Evolutionary conservation across 1,140 invertebrate genomes (phyloP), one percentile per base, ranked within the genome.

Genomic region (Nephotettix cincticeps): DNA sequence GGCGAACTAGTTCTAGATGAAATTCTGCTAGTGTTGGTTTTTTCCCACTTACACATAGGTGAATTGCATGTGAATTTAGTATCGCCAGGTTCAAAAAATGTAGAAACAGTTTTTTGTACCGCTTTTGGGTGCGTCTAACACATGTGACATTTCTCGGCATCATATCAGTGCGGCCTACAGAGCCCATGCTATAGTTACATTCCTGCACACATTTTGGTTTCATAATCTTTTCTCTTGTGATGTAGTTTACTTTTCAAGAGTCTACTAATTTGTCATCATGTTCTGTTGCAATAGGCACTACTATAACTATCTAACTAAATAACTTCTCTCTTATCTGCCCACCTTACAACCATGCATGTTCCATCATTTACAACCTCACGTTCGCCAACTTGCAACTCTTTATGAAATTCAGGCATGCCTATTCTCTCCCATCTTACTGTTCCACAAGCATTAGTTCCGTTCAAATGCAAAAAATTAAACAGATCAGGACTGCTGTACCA

Each of bases 51-150:
- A 69, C 64, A n/a, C 21, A 27, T 21, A 23, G 72, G 45, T 47
- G 61, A 11, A 43, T 30, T 58, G 54, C 51, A 40, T 63, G 45
- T 17, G 61, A 54, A 47, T 68, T 73, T 21, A 68, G 64, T 17
- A 67, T 32, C 21, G 68, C 32, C 23, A 77, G 66, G 63, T 78
- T 74, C 17, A 78, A 0, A 40, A 78, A 68, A 72, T 78, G 74
- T 27, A 78, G 77, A 66, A 77, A 76, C 47, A 72, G 72, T 67
- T 80, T 82, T 75, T 80, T 79, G 74, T 81, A 77, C 80, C 81
- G 80, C 72, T 80, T 81, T 21, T 76, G 51, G 14, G 76, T 73
- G 76, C 79, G 80, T 30, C 77, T 71, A 64, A 78, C 72, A 51
- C 74, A 75, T 51, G 74, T 47, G 64, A 80, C 75, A 1, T 74